Evolutionary conservation across 37 sponge, comb jelly and placozoan species (phyloP), one percentile per base, ranked within the genome.

Genomic region (Hexactinellida sp.): DNA sequence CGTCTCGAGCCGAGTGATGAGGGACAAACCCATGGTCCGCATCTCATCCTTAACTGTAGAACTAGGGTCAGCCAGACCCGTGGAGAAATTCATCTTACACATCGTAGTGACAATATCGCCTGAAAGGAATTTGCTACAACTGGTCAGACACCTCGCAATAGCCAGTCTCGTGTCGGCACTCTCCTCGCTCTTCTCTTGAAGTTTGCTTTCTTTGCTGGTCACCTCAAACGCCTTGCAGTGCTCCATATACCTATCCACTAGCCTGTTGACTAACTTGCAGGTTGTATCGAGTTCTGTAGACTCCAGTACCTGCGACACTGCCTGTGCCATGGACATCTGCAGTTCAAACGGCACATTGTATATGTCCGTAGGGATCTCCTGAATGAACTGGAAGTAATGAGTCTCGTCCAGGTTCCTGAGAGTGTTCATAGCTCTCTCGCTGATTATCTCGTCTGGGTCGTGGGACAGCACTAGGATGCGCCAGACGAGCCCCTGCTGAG

Each of bases 401-500:
- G 34, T 25, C 5, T 7, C 76, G 25, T 63, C 76, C 13, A 63
- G 30, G 5, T 63, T 63, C 30, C 13, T 10, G 3, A 63, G 13
- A 63, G 76, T 63, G 30, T 23, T 88, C 21, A 36, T 37, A 13
- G 92, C 92, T 24, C 88, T 37, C 0, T 32, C 76, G 28, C 86
- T 89, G 39, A 89, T 92, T 0, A 36, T 55, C 7, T 86, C 84
- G 30, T 87, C 87, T 37, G 55, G 21, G 38, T 92, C 89, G 38
- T 92, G 84, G 1, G 71, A 47, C 0, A 83, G 82, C 0, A 90
- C 82, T 38, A 88, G 54, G 0, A 92, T 38, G 0, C 88, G 83
- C 55, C 88, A 88, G 55, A 87, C 32, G 0, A 91, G 86, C 10
- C 47, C 51, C 3, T 19, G n/a, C 38, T 35, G 38, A 21, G 19